Conservation (phyloP, 2,113 vertebrate species). For the Bufo gargarizans region DNA sequence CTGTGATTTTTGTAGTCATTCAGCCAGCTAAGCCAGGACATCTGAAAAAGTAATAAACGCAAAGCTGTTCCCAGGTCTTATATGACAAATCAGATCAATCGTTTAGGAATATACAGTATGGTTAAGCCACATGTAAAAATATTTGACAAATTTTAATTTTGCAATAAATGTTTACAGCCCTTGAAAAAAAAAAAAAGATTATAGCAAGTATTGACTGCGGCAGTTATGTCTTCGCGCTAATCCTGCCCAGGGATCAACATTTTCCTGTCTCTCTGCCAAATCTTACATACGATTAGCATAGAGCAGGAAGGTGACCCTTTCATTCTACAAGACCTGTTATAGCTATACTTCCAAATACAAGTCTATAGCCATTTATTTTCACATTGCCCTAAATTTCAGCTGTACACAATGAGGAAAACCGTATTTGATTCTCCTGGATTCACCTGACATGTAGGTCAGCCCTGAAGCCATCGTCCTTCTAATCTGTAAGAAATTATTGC, state of each 20-base stretch:
- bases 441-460: slow-evolving; percentile 22
- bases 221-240: neutral
- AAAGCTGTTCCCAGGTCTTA: neutral
- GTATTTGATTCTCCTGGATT: slow-evolving; percentile 3
- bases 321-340: neutral
- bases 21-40: neutral
- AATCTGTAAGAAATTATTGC: slow-evolving; percentile 56
- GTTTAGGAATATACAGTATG: neutral
- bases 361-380: neutral
- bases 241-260: neutral
- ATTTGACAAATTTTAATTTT: neutral
- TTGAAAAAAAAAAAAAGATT: neutral
- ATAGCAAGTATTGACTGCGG: neutral
- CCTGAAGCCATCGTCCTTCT: slow-evolving; percentile 15
- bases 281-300: neutral
- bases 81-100: neutral
- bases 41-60: neutral
- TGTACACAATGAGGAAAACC: neutral
- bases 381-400: neutral
- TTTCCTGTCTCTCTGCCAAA: neutral
- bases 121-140: neutral
- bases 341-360: neutral
- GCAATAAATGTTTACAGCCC: neutral
- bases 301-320: neutral
- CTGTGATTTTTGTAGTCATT: neutral